These are phyloP conservation scores for Phengaris alcon DNA, from an alignment of 2,888 invertebrate genomes.

Conservation along the genomic window DNA sequence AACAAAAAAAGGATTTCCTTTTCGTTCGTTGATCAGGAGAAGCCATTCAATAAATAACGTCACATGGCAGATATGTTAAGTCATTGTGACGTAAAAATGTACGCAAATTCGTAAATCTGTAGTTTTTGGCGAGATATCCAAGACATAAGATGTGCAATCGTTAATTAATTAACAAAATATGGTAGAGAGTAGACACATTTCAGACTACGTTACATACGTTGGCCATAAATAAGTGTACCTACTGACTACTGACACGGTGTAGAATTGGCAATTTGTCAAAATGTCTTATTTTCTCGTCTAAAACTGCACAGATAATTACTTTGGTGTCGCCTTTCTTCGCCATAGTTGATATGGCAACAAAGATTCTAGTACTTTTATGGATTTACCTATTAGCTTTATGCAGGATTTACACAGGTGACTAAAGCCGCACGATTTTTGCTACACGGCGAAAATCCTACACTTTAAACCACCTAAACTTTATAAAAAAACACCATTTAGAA, in stretches of 20 bases:
- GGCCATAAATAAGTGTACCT: neutral
- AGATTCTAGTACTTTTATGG: neutral
- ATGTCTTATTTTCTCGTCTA: constrained; percentile 12
- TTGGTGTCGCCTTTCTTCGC: neutral
- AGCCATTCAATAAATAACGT: neutral
- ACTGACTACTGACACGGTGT: neutral
- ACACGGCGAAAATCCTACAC: no score
- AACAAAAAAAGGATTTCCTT: no score
- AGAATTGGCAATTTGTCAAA: constrained; percentile 13
- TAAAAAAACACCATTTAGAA: no score
- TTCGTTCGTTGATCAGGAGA: no score
- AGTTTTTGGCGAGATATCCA: neutral
- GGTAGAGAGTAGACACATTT: neutral
- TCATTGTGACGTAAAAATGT: neutral
- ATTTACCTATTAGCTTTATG: neutral
- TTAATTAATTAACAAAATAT: neutral
- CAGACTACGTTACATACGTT: neutral
- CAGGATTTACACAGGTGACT: no score
- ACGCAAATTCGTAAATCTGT: neutral
- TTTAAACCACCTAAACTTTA: no score
- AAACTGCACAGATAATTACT: neutral
- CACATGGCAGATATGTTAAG: neutral
- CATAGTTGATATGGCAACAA: neutral
- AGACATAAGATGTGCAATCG: neutral
- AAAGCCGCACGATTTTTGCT: no score